Evolutionary conservation across 2,888 invertebrate genomes (phyloP), one percentile per base, ranked within the genome.

Genomic region (Drosophila sordidula): DNA sequence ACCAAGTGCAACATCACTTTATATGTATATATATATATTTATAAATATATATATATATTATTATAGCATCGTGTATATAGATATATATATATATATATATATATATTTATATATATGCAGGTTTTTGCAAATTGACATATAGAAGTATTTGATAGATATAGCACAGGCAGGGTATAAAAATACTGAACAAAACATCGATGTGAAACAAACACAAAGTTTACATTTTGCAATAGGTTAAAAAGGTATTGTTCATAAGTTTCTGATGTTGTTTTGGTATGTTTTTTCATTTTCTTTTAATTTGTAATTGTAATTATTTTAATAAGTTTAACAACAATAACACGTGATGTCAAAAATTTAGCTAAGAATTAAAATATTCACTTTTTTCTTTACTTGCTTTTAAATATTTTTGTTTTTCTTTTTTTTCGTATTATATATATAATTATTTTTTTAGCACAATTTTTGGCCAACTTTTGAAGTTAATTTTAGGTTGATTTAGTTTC

Each of bases 321-420:
- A 61, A 54, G 46, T 70, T 79, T 73, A 79, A 86, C 86, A 81
- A 84, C 78, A 82, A 80, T 87, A 86, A 83, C 76, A 83, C 67
- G 80, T 81, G 77, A 78, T 87, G 72, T 81, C 41, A 75, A 59
- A 76, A 80, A 86, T 80, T 86, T 72, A 67, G 67, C 80, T 80
- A 80, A 70, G 50, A 66, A 79, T 79, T 78, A 78, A 80, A 78
- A 82, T 82, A 79, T 81, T 71, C 50, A 69, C 61, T 63, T 34
- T 45, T 49, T 32, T 44, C 41, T 42, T 47, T 61, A 29, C 18
- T 18, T 41, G 32, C 32, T 32, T 32, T 32, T 29, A 14, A 32
- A 32, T 32, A 32, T 18, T 26, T 41, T 14, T 29, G 3, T 58
- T 22, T 22, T 26, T 9, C 18, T 22, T 8, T 56, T 32, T 36